Evolutionary conservation across 1,140 invertebrate genomes (phyloP).

Genomic region (Dendrolimus punctatus): DNA sequence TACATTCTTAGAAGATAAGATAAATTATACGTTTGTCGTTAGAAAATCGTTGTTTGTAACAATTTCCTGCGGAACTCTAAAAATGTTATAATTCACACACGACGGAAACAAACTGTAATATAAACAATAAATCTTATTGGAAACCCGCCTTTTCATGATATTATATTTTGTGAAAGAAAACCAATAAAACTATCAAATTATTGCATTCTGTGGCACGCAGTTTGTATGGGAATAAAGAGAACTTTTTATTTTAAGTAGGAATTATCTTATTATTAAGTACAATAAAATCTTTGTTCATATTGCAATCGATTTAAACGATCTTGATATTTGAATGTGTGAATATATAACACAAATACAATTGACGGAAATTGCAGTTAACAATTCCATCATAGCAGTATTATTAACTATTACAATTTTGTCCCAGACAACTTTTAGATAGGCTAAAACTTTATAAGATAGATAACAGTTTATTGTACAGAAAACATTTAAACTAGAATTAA

Average conservation of each 20-base stretch:
- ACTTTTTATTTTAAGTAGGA: slow-evolving; percentile 40
- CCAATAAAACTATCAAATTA: slow-evolving; percentile 64
- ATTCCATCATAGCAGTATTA: too few relatives aligned
- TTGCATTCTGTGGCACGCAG: slow-evolving; percentile 34
- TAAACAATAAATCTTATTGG: slow-evolving; percentile 45
- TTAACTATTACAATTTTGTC: too few relatives aligned
- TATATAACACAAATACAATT: too few relatives aligned
- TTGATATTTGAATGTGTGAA: slow-evolving; percentile 22
- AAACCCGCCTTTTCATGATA: slow-evolving; percentile 44
- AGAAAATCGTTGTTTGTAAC: too few relatives aligned
- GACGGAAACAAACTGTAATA: slow-evolving; percentile 58
- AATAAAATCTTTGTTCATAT: slow-evolving; percentile 41
- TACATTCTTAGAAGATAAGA: too few relatives aligned
- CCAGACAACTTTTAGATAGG: too few relatives aligned
- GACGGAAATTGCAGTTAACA: too few relatives aligned
- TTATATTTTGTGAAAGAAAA: slow-evolving; percentile 31
- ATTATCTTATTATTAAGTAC: slow-evolving; percentile 51
- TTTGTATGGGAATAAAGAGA: slow-evolving; percentile 36
- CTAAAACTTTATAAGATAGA: too few relatives aligned
- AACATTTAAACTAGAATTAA: too few relatives aligned
- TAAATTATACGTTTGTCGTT: too few relatives aligned
- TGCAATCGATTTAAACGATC: slow-evolving; percentile 16
- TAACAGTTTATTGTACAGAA: too few relatives aligned
- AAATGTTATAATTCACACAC: slow-evolving; percentile 35
- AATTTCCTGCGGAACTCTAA: slow-evolving; percentile 5